Percentiles rank a stretch among this genome's conserved stretches.
These are phyloP conservation scores for Leucania comma DNA, from an alignment of 2,888 invertebrate species.

Conservation along the genomic window DNA sequence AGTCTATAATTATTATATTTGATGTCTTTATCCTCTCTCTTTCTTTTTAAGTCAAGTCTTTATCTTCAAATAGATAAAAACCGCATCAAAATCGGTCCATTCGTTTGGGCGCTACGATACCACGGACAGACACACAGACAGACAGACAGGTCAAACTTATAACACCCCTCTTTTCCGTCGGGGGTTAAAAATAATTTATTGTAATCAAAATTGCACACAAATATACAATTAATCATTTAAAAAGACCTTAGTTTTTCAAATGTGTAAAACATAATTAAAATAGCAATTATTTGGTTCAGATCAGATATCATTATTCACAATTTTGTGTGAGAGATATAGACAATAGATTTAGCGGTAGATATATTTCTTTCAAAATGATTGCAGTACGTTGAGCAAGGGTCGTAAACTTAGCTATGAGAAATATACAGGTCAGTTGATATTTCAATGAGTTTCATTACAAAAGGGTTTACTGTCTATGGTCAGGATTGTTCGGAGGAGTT, in stretches of 20 bases:
- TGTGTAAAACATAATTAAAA: constrained; percentile 44
- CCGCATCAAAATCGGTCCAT: too few species aligned
- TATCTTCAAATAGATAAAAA: too few species aligned
- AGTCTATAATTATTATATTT: too few species aligned
- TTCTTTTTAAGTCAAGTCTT: too few species aligned
- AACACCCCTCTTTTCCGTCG: too few species aligned
- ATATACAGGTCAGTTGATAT: constrained; percentile 1
- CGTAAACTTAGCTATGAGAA: constrained; percentile 12
- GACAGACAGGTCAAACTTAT: too few species aligned
- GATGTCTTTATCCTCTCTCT: too few species aligned
- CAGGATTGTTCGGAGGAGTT: too few species aligned
- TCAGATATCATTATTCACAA: constrained; percentile 50
- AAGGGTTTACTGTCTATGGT: not conserved
- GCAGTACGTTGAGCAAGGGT: constrained; percentile 45
- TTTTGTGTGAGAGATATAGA: constrained; percentile 54
- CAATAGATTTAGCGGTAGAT: constrained; percentile 47
- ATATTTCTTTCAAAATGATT: constrained; percentile 48
- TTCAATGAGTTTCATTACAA: not conserved
- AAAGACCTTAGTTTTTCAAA: constrained; percentile 20
- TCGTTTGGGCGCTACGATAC: too few species aligned
- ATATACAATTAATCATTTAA: constrained; percentile 18
- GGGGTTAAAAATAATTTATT: too few species aligned
- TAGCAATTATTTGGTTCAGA: constrained; percentile 48
- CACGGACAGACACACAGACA: too few species aligned
- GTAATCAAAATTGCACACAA: not conserved